Conservation (phyloP, 2,888 invertebrate genomes). For the Sycophila texana region DNA sequence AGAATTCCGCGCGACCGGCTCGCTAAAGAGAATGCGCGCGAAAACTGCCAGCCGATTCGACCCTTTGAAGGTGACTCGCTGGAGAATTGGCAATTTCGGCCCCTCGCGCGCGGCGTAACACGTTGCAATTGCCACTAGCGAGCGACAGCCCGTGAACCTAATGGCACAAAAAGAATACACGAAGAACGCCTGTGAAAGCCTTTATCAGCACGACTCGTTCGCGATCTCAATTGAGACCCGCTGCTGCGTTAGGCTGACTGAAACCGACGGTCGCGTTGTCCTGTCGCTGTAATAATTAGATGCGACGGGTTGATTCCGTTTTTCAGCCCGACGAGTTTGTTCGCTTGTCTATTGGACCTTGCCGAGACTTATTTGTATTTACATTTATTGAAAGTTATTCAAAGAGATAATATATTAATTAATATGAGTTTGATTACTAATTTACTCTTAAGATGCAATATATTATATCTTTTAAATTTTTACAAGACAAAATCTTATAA, state of each 20-base stretch:
- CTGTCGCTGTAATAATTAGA: not conserved
- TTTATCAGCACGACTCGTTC: not conserved
- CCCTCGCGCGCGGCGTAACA: not conserved
- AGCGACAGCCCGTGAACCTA: not conserved
- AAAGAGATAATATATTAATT: no score
- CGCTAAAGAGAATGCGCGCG: not conserved
- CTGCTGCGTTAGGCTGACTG: not conserved
- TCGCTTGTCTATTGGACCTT: no score
- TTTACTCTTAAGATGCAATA: no score
- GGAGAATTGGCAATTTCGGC: slow-evolving; percentile 8
- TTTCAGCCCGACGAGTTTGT: not conserved
- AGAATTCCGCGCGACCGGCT: no score
- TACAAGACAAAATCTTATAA: slow-evolving; percentile 8
- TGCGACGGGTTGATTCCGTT: not conserved
- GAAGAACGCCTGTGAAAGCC: slow-evolving; percentile 13
- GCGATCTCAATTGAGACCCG: slow-evolving; percentile 18
- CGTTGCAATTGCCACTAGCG: not conserved
- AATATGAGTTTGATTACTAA: no score
- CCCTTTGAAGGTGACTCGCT: not conserved
- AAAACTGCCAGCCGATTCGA: not conserved
- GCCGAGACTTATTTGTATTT: no score
- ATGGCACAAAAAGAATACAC: slow-evolving; percentile 8
- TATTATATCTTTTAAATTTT: no score
- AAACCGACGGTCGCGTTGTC: no score
- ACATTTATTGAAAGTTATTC: not conserved